Conservation (phyloP, 23 tunicate species). For the Ciona savignyi region DNA sequence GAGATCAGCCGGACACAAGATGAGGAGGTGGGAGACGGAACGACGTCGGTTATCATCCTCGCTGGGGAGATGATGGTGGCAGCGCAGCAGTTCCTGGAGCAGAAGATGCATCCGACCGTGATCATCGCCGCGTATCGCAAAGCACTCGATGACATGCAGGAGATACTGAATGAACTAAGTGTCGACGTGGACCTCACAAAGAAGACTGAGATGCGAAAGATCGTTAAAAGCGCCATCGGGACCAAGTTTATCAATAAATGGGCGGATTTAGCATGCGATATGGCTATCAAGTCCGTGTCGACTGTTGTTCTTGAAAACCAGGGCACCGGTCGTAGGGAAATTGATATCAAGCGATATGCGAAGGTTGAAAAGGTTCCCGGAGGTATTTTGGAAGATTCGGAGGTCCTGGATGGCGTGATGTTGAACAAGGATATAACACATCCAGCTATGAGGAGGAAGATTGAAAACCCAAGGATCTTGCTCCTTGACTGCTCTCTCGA, state of each 20-base stretch:
- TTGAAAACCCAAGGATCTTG: constrained; percentile 88
- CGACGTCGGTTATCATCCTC: constrained; percentile 91
- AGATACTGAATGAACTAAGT: constrained; percentile 35
- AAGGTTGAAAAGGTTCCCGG: constrained; percentile 99
- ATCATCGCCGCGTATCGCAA: constrained; percentile 89
- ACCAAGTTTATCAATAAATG: constrained; percentile 96
- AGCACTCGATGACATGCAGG: constrained; percentile 95
- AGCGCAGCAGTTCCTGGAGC: constrained; percentile 86
- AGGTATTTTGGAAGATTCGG: constrained; percentile 72
- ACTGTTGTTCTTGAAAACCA: constrained; percentile 77
- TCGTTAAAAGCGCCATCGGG: constrained; percentile 83
- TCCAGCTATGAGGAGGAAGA: constrained; percentile 88
- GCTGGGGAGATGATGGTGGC: constrained; percentile 98
- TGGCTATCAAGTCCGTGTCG: constrained; percentile 94
- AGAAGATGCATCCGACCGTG: constrained; percentile 97
- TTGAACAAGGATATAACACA: constrained; percentile 96
- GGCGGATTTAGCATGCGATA: constrained; percentile 87
- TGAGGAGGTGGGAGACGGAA: constrained; percentile 99
- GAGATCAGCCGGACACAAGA: constrained; percentile 99
- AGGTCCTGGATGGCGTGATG: constrained; percentile 94
- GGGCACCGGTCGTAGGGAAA: constrained; percentile 65
- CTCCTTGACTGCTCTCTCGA: constrained; percentile 93
- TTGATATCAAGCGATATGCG: constrained; percentile 95
- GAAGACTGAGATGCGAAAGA: constrained; percentile 69
- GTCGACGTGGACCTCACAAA: constrained; percentile 65